Evolutionary conservation across 2,797 vertebrate genomes (phyloP).

Genomic region (Spheniscus humboldti): DNA sequence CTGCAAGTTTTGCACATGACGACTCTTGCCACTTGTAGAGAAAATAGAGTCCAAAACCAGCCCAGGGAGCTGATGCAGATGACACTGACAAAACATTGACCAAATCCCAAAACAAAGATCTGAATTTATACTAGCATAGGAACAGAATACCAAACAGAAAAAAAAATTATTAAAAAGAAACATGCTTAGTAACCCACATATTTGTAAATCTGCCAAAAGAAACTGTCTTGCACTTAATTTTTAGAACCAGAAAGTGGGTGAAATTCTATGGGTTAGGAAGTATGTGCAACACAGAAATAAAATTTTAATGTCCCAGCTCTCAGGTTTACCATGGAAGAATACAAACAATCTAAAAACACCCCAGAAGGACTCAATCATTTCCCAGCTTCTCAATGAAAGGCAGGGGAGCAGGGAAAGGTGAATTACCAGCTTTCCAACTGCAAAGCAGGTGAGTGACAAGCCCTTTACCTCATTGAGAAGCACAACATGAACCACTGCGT

Average conservation of each 20-base stretch:
- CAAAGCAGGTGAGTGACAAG: background rate
- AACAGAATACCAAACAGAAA: background rate
- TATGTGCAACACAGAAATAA: background rate
- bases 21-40: background rate
- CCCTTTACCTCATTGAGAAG: background rate
- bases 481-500: rapidly evolving
- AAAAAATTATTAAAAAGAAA: background rate
- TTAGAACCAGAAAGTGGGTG: background rate
- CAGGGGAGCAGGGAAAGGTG: background rate
- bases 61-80: background rate
- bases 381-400: background rate
- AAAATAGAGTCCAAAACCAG: background rate
- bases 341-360: background rate
- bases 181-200: background rate
- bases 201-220: background rate
- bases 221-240: background rate
- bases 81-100: background rate
- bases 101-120: background rate
- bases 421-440: background rate
- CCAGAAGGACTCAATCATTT: background rate
- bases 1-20: background rate
- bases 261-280: background rate
- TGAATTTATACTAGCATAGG: background rate
- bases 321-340: background rate
- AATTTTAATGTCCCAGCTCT: background rate